Evolutionary conservation across 2,888 invertebrate genomes (phyloP).

Genomic region (Caenorhabditis sp.): DNA sequence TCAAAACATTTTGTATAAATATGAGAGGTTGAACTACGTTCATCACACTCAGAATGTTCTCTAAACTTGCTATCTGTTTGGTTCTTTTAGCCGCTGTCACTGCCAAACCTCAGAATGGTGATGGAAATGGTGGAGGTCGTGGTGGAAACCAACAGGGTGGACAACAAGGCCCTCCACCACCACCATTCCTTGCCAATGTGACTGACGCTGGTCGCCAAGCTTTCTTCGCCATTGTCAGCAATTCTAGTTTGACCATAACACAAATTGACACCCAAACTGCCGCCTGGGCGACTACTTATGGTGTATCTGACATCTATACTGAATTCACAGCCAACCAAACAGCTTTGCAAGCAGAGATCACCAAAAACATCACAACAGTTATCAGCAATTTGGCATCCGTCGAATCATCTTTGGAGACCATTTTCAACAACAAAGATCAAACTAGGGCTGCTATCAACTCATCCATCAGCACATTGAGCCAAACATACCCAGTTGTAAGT

Average conservation of each 20-base stretch:
- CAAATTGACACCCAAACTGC: conserved; percentile 33
- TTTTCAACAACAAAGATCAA: conserved; percentile 34
- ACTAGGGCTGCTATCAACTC: conserved; percentile 17
- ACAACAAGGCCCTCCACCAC: conserved; percentile 34
- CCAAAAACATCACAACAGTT: conserved; percentile 36
- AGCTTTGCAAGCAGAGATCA: conserved; percentile 20
- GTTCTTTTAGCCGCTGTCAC: too few species aligned
- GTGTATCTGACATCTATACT: conserved; percentile 34
- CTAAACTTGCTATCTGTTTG: too few species aligned
- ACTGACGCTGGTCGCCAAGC: conserved; percentile 36
- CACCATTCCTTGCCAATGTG: conserved; percentile 44
- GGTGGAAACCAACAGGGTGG: conserved; percentile 22
- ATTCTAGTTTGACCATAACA: conserved; percentile 39
- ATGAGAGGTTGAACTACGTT: too few species aligned
- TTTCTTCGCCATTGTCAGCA: conserved; percentile 42
- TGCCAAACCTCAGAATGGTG: not conserved
- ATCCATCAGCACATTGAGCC: conserved; percentile 14
- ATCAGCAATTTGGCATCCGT: conserved; percentile 36
- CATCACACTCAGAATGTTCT: too few species aligned
- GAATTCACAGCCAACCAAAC: conserved; percentile 39
- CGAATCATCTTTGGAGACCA: conserved; percentile 19
- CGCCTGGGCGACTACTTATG: conserved; percentile 42
- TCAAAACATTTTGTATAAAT: too few species aligned
- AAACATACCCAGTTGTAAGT: conserved; percentile 12
- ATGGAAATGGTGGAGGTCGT: not conserved